Base-by-base conservation (phyloP, 2,888 invertebrate genomes). In the Podabrus alpinus region DNA sequence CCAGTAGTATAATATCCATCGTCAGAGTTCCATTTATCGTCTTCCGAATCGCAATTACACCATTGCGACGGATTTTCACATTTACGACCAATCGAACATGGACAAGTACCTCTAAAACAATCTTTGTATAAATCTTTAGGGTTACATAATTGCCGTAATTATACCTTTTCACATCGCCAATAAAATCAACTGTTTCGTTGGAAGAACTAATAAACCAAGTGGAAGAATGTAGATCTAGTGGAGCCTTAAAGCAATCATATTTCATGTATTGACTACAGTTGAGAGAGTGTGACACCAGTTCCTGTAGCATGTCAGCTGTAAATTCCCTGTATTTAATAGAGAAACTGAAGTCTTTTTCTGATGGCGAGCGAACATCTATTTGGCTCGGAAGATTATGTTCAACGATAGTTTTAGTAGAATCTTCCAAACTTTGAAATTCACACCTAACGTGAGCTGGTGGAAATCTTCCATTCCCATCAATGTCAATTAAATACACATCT, bases 361-460 rank as follows among this genome's bases (percentile, higher is more conserved):
- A 90, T 1, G 92, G 90, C 68, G 95, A 94, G 68, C 96, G 90
- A 11, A 97, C 95, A 85, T 96, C 95, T 80, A 95, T 93, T 90
- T 97, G 96, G 83, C 95, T 95, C 0, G 95, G 96, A 60, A 97
- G 87, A 88, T 97, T 97, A 84, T 97, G 97, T 84, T 96, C 96
- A 0, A 97, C 96, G 79, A 96, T 95, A 4, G 94, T 94, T 79
- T 96, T 96, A 0, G 95, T 95, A 0, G 92, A 91, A 84, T 95
- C 95, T 75, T 95, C 95, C 82, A 94, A 90, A 61, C 94, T 94
- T 84, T 95, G 96, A 85, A 97, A 97, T 85, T 96, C 95, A 85
- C 97, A 98, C 82, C 95, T 94, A 0, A 97, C 97, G 83, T 95
- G 93, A 0, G 96, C 95, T 0, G 97, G 97, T 3, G 97, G 96